These are phyloP conservation scores for Eilema depressum DNA, from an alignment of 2,888 invertebrate species.

Conservation along the genomic window DNA sequence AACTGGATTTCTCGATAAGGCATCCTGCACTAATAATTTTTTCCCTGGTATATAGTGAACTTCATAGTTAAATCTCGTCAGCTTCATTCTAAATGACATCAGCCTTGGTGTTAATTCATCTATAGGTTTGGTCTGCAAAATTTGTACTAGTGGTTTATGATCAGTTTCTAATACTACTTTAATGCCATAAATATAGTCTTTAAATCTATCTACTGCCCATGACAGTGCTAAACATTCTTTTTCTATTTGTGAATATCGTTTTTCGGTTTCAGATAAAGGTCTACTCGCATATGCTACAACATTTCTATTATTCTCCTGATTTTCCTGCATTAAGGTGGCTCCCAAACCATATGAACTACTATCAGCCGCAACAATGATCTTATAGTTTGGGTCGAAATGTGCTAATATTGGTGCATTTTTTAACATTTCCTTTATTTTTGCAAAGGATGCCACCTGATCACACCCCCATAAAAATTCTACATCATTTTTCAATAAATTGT, in stretches of 20 bases:
- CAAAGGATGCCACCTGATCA: neutral
- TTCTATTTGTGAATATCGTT: slow-evolving; percentile 11
- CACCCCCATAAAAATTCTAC: neutral
- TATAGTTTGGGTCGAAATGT: neutral
- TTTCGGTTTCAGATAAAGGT: neutral
- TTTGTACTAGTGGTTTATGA: slow-evolving; percentile 8
- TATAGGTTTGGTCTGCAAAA: slow-evolving; percentile 9
- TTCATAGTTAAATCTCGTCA: neutral
- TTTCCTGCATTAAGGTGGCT: neutral
- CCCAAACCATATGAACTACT: slow-evolving; percentile 9
- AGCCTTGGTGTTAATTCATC: neutral
- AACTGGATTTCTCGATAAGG: neutral
- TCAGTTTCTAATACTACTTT: neutral
- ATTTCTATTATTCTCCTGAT: neutral
- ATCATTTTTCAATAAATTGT: neutral
- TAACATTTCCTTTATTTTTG: neutral
- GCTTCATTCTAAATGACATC: neutral
- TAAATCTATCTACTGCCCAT: slow-evolving; percentile 5
- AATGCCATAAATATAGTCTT: neutral
- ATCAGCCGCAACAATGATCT: neutral
- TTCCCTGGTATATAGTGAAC: neutral
- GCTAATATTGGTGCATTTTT: neutral
- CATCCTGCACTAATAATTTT: neutral
- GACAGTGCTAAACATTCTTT: neutral
- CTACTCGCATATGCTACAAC: neutral